Percentiles rank a stretch among this genome's conserved stretches.
Evolutionary conservation across 2,797 vertebrate species (phyloP).

Genomic region (Natrix natrix): DNA sequence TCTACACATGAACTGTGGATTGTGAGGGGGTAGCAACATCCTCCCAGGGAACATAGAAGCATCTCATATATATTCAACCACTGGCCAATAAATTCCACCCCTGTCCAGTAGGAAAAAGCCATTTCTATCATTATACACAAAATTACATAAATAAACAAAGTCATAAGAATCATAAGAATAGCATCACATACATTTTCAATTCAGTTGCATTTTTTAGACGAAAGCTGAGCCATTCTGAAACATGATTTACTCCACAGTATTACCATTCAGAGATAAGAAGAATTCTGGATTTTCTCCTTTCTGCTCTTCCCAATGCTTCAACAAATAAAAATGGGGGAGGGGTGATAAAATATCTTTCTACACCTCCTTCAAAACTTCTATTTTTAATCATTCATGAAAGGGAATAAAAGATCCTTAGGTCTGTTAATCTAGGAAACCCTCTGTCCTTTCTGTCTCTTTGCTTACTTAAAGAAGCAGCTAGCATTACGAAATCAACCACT

Average conservation of each 20-base stretch:
- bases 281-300: background rate
- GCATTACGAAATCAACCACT: slow-evolving; percentile 46
- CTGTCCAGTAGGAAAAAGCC: background rate
- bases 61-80: background rate
- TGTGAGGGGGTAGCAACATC: background rate
- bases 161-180: slow-evolving; percentile 33
- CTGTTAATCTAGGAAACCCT: slow-evolving; percentile 7
- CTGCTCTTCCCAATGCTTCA: background rate
- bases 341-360: background rate
- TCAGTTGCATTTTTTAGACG: slow-evolving; percentile 58
- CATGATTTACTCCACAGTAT: slow-evolving; percentile 50
- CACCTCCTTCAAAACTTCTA: background rate
- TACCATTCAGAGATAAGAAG: background rate
- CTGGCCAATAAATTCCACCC: background rate
- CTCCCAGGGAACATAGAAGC: background rate
- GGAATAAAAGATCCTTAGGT: slow-evolving; percentile 46
- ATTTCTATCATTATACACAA: background rate
- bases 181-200: slow-evolving; percentile 47
- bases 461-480: slow-evolving; percentile 50
- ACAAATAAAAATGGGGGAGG: slow-evolving; percentile 4
- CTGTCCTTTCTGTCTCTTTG: slow-evolving; percentile 45
- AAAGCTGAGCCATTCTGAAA: slow-evolving; percentile 55
- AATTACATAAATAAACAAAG: background rate
- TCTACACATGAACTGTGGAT: slow-evolving; percentile 58
- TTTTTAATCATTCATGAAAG: slow-evolving; percentile 48